These are phyloP conservation scores for Sebastes schlegelii DNA, from an alignment of 2,113 vertebrate species.

Conservation along the genomic window DNA sequence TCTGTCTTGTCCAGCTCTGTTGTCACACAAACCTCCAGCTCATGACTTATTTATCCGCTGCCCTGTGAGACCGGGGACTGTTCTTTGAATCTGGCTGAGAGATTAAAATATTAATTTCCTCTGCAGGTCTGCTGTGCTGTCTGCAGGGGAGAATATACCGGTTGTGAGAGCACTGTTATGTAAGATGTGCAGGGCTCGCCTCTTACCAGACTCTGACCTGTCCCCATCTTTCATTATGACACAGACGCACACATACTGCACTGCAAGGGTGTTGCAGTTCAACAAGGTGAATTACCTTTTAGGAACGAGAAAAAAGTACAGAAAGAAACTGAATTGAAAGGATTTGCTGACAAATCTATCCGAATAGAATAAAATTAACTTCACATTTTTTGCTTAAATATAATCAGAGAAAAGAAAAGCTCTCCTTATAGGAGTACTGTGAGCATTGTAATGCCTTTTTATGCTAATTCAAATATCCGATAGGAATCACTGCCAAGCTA, in stretches of 20 bases:
- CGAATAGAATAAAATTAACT: no score
- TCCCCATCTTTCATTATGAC: slow-evolving; percentile 33
- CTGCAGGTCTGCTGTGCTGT: slow-evolving; percentile 54
- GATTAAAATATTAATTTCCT: slow-evolving; percentile 81
- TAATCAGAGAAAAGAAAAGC: neutral
- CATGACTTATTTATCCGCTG: slow-evolving; percentile 79
- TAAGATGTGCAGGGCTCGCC: slow-evolving; percentile 53
- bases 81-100: slow-evolving; percentile 60
- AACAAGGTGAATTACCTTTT: neutral
- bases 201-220: slow-evolving; percentile 47
- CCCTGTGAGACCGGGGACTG: slow-evolving; percentile 50
- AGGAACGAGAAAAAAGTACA: neutral
- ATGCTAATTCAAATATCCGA: neutral
- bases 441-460: neutral
- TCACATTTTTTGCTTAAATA: neutral
- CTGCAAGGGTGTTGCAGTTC: neutral
- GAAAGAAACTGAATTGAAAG: neutral
- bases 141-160: slow-evolving; percentile 36
- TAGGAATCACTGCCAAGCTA: no score
- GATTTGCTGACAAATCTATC: neutral
- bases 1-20: slow-evolving; percentile 51
- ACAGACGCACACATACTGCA: slow-evolving; percentile 11
- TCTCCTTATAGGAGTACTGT: neutral
- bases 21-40: slow-evolving; percentile 73
- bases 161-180: slow-evolving; percentile 59